These are phyloP conservation scores for Pseudorectes ferrugineus DNA, from an alignment of 2,113 vertebrate species.

Conservation along the genomic window DNA sequence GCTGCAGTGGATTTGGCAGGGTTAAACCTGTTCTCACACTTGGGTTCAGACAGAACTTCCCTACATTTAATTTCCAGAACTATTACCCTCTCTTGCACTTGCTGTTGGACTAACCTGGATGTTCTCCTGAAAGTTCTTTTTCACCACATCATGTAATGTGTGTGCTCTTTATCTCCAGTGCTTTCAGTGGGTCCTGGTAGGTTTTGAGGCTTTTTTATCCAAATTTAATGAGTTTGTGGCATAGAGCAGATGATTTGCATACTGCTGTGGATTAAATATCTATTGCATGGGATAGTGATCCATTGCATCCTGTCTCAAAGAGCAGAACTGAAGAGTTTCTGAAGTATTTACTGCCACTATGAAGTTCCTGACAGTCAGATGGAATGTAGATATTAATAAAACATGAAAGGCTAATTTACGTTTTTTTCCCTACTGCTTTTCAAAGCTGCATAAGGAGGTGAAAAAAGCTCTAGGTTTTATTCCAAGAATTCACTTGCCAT, in stretches of 20 bases:
- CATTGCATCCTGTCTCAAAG: background rate
- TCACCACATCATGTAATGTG: rapidly evolving
- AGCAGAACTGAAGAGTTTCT: background rate
- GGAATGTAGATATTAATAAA: background rate
- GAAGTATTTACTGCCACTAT: background rate
- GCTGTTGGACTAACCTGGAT: background rate
- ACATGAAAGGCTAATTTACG: background rate
- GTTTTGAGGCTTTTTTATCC: background rate
- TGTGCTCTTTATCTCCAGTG: background rate
- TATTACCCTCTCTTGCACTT: background rate
- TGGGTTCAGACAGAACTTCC: background rate
- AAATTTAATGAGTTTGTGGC: background rate
- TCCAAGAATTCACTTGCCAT: background rate
- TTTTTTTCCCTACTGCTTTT: background rate
- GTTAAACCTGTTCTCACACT: background rate
- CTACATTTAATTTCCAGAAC: background rate
- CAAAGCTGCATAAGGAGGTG: background rate
- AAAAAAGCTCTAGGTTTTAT: background rate
- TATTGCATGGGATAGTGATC: background rate
- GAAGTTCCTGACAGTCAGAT: background rate
- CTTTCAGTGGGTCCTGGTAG: background rate
- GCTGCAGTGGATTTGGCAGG: rapidly evolving
- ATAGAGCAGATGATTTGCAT: background rate
- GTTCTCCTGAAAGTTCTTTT: background rate
- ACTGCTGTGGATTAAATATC: background rate